A percentile compares a stretch with the other conserved stretches of the same genome.
phyloP scores from a whole-genome alignment of 1,140 invertebrate species.

The Galendromus occidentalis region DNA sequence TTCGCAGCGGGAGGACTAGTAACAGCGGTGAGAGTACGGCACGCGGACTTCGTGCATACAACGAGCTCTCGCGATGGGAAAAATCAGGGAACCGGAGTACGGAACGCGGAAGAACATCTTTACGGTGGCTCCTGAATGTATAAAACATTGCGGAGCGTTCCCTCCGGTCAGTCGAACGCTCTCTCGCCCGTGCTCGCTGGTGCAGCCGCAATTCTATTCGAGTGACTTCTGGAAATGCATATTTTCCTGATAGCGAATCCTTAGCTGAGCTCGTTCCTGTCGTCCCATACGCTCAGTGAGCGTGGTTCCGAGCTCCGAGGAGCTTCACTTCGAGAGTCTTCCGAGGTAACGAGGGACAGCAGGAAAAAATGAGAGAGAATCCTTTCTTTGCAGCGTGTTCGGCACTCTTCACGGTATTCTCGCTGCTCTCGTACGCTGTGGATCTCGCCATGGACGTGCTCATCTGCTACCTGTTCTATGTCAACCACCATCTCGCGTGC shows the following conservation, averaged over 20 bases:
- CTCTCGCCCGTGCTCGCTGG: too few relatives aligned
- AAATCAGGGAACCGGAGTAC: not conserved
- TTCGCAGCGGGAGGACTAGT: not conserved
- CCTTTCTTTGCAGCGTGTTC: not conserved
- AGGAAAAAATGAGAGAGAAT: not conserved
- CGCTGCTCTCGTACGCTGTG: not conserved
- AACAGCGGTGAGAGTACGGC: not conserved
- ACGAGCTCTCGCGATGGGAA: not conserved
- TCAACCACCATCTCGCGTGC: constrained; percentile 1
- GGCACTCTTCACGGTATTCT: constrained; percentile 8
- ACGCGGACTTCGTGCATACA: not conserved
- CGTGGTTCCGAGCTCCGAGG: too few relatives aligned
- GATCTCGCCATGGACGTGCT: not conserved
- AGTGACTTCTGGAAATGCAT: too few relatives aligned
- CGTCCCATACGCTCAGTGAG: too few relatives aligned
- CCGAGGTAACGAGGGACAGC: not conserved
- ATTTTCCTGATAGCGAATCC: too few relatives aligned
- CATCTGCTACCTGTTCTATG: constrained; percentile 7
- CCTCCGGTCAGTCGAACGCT: too few relatives aligned
- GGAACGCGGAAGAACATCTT: not conserved
- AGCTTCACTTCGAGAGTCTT: too few relatives aligned
- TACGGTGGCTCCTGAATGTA: too few relatives aligned
- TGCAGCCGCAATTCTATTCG: too few relatives aligned
- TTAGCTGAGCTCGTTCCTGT: too few relatives aligned
- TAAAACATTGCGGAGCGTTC: too few relatives aligned